phyloP scores from a whole-genome alignment of 2,797 vertebrate genomes.

The Leucoraja ocellata region DNA sequence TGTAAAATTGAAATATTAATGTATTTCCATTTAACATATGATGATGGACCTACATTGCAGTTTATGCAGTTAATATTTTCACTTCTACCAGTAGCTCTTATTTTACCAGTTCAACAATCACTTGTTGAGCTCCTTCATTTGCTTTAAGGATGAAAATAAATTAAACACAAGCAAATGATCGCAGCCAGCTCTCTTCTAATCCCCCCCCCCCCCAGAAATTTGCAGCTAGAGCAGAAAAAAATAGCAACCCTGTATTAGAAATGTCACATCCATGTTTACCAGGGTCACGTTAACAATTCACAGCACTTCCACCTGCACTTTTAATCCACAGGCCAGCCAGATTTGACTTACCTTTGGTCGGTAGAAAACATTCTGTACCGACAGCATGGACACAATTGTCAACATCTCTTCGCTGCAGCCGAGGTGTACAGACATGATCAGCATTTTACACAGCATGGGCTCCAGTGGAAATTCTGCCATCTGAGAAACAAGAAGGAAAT shows the following conservation, averaged over 20 bases:
- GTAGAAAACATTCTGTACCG: slow-evolving; percentile 97
- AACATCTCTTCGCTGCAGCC: slow-evolving; percentile 97
- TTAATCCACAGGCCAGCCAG: neutral
- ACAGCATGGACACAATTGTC: slow-evolving; percentile 95
- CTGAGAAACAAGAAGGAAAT: slow-evolving; percentile 51
- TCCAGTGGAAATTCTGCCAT: slow-evolving; percentile 98
- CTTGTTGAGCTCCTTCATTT: neutral
- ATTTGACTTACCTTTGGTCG: slow-evolving; percentile 74
- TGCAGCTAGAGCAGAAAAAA: neutral
- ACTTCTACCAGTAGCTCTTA: neutral
- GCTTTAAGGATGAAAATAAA: neutral
- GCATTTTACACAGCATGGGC: slow-evolving; percentile 98
- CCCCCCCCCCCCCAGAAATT: neutral
- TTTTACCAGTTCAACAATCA: neutral
- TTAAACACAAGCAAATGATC: neutral
- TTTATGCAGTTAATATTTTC: neutral
- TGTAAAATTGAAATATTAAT: neutral
- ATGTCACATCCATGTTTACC: neutral
- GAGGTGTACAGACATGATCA: slow-evolving; percentile 97
- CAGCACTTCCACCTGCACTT: neutral
- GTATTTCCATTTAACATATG: neutral
- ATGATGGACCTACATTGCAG: neutral
- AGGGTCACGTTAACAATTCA: neutral
- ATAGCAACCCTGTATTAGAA: too few relatives aligned
- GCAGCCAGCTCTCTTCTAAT: neutral